Percentiles rank a stretch among this genome's conserved stretches.
Conservation (phyloP, 2,888 invertebrate species). For the Thereva unica region DNA sequence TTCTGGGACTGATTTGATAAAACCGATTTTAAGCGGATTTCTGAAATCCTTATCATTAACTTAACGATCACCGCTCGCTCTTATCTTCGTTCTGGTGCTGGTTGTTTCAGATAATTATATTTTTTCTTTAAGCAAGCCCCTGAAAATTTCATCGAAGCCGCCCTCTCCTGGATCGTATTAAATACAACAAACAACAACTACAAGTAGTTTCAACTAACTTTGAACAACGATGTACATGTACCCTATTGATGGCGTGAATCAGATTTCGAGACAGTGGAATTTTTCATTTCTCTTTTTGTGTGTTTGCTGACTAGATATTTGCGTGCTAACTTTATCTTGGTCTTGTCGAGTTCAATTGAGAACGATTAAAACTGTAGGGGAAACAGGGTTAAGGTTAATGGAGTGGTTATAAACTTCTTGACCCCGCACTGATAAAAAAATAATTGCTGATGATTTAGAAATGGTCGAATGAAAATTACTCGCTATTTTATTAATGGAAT, state of each 20-base stretch:
- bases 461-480: no score
- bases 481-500: no score
- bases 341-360: conserved; percentile 33
- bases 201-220: no score
- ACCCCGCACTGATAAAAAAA: conserved; percentile 24
- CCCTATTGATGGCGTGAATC: background rate
- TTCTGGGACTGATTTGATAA: conserved; percentile 13
- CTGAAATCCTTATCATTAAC: background rate
- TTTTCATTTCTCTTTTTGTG: background rate
- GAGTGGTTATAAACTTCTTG: conserved; percentile 29
- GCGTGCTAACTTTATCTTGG: conserved; percentile 34
- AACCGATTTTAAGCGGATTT: conserved; percentile 2
- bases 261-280: conserved; percentile 8
- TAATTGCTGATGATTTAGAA: conserved; percentile 11
- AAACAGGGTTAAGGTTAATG: conserved; percentile 36
- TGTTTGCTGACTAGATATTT: conserved; percentile 20
- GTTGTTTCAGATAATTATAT: no score
- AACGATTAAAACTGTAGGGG: conserved; percentile 28
- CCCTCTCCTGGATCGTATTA: no score
- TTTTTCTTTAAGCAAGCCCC: no score
- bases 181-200: no score
- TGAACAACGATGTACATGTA: no score
- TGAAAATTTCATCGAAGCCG: no score
- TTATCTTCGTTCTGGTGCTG: no score
- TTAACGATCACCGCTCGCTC: no score